A percentile compares a stretch with the other conserved stretches of the same genome.
phyloP scores from a whole-genome alignment of 2,797 vertebrate species.

The Chiroxiphia lanceolata region DNA sequence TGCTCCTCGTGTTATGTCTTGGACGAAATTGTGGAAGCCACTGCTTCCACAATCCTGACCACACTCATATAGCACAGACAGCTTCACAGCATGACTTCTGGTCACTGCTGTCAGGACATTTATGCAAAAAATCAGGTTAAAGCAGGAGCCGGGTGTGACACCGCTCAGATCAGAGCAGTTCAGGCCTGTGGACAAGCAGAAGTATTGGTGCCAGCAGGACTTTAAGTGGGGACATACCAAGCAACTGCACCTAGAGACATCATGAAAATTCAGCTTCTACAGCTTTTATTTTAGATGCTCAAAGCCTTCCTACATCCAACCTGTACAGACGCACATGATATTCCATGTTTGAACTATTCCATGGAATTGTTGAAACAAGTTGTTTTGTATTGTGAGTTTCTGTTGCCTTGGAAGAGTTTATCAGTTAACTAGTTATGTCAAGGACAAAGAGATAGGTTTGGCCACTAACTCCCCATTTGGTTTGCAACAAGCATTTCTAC shows the following conservation, averaged over 20 bases:
- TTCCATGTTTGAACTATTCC: background rate
- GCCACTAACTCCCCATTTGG: background rate
- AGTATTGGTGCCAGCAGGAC: rapidly evolving
- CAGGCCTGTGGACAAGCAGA: background rate
- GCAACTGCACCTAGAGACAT: rapidly evolving
- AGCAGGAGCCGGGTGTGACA: background rate
- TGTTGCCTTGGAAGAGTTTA: background rate
- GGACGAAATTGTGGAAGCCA: background rate
- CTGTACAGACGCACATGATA: background rate
- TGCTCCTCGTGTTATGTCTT: background rate
- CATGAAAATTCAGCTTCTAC: background rate
- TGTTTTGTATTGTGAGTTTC: background rate
- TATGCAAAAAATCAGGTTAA: background rate
- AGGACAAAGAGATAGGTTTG: background rate
- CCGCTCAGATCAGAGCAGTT: background rate
- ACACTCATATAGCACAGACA: rapidly evolving
- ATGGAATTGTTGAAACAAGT: background rate
- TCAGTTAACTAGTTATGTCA: background rate
- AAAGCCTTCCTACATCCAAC: background rate
- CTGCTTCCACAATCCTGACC: background rate
- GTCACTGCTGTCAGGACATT: background rate
- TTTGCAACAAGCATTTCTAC: background rate
- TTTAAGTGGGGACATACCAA: background rate
- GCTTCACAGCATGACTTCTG: background rate
- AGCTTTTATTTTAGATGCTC: background rate